phyloP scores from a whole-genome alignment of 1,140 invertebrate species.

The Brachionus rubens region DNA sequence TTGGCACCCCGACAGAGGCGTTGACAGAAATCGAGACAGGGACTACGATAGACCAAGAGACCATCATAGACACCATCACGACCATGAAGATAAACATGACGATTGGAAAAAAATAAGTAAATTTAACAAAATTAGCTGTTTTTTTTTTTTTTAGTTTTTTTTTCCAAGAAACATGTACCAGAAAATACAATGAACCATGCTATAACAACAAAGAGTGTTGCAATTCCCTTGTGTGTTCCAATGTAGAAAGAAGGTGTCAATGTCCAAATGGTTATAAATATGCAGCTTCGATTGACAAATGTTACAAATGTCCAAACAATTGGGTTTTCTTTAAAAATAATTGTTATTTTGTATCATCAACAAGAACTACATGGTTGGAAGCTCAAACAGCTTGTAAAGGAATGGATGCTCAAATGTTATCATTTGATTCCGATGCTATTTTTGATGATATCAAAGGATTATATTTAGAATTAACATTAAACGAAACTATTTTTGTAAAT shows the following conservation, averaged over 20 bases:
- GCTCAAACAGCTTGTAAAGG: neutral
- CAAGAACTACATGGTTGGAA: neutral
- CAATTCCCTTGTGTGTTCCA: neutral
- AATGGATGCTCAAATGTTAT: neutral
- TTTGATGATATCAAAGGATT: neutral
- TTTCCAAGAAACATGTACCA: neutral
- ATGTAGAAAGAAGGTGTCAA: neutral
- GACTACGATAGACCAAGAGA: no score
- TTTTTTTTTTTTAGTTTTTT: no score
- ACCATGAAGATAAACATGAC: no score
- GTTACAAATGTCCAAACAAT: neutral
- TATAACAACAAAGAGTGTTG: neutral
- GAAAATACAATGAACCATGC: neutral
- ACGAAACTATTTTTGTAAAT: conserved; percentile 5
- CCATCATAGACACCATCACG: no score
- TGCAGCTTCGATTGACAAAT: neutral
- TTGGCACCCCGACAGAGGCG: no score
- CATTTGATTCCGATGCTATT: neutral
- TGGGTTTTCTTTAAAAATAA: conserved; percentile 13
- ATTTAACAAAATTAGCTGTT: no score
- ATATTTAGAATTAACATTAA: neutral
- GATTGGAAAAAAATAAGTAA: no score
- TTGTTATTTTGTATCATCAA: neutral
- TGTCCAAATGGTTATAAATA: neutral
- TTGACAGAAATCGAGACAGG: no score